Conservation (phyloP, 1,140 invertebrate genomes). For the Drosophila tani region DNA sequence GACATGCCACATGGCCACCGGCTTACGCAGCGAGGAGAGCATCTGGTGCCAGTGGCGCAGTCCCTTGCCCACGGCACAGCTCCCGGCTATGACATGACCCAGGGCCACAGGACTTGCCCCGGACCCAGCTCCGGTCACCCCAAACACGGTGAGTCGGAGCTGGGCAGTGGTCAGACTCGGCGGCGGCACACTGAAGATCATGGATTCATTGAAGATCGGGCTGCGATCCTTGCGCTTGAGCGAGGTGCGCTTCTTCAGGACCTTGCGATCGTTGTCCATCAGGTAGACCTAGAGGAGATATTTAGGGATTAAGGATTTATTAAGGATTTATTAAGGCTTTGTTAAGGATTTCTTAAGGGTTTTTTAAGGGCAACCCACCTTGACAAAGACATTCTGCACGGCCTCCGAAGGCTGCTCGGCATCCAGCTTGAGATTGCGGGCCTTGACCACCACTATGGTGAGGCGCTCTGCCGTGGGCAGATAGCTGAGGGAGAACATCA, state of each 20-base stretch:
- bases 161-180: slow-evolving; percentile 89
- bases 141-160: slow-evolving; percentile 89
- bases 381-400: slow-evolving; percentile 77
- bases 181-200: slow-evolving; percentile 91
- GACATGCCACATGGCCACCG: slow-evolving; percentile 94
- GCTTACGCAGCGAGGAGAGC: slow-evolving; percentile 91
- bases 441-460: slow-evolving; percentile 93
- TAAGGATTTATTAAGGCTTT: too few relatives aligned
- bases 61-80: slow-evolving; percentile 89
- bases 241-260: slow-evolving; percentile 91
- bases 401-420: slow-evolving; percentile 76
- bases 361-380: too few relatives aligned
- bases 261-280: slow-evolving; percentile 91
- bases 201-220: slow-evolving; percentile 92
- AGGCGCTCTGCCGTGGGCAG: slow-evolving; percentile 92
- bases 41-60: slow-evolving; percentile 94
- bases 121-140: slow-evolving; percentile 86
- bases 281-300: slow-evolving; percentile 89
- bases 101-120: slow-evolving; percentile 86
- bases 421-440: slow-evolving; percentile 89
- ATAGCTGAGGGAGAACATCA: slow-evolving; percentile 94
- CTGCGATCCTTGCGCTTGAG: slow-evolving; percentile 89
- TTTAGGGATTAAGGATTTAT: too few relatives aligned
- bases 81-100: slow-evolving; percentile 91
- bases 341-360: too few relatives aligned